Evolutionary conservation across 2,888 invertebrate species (phyloP).

Genomic region (Fissipunctia ypsillon): DNA sequence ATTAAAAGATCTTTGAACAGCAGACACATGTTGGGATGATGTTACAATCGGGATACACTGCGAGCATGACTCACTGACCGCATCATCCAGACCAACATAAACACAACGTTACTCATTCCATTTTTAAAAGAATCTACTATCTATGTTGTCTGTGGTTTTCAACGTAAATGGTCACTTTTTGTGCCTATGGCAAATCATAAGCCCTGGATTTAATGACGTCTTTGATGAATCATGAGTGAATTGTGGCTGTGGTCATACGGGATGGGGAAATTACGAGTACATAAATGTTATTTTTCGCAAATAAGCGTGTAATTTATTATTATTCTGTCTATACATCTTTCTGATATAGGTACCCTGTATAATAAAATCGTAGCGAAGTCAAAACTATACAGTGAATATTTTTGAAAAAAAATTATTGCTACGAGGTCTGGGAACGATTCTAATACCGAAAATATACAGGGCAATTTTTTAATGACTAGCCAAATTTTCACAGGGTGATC

Average conservation of each 20-base stretch:
- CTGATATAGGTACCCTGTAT: too few relatives aligned
- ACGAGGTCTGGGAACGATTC: too few relatives aligned
- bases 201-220: background rate
- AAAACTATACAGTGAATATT: too few relatives aligned
- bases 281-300: background rate
- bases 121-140: background rate
- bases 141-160: slow-evolving; percentile 19
- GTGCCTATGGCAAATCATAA: background rate
- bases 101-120: slow-evolving; percentile 54
- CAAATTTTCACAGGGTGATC: too few relatives aligned
- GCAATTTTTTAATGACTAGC: too few relatives aligned
- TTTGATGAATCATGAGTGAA: slow-evolving; percentile 5
- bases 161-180: background rate
- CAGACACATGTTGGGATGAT: slow-evolving; percentile 55
- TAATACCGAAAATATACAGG: too few relatives aligned
- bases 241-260: background rate
- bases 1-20: slow-evolving; percentile 14
- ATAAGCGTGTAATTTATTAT: background rate
- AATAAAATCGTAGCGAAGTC: too few relatives aligned
- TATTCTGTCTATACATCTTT: too few relatives aligned
- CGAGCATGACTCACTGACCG: slow-evolving; percentile 54
- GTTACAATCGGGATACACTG: slow-evolving; percentile 49
- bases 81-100: slow-evolving; percentile 49
- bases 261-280: slow-evolving; percentile 16
- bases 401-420: too few relatives aligned